Percentiles rank a stretch among this genome's conserved stretches.
phyloP scores from a whole-genome alignment of 2,113 vertebrate species.

The Diglossa brunneiventris region DNA sequence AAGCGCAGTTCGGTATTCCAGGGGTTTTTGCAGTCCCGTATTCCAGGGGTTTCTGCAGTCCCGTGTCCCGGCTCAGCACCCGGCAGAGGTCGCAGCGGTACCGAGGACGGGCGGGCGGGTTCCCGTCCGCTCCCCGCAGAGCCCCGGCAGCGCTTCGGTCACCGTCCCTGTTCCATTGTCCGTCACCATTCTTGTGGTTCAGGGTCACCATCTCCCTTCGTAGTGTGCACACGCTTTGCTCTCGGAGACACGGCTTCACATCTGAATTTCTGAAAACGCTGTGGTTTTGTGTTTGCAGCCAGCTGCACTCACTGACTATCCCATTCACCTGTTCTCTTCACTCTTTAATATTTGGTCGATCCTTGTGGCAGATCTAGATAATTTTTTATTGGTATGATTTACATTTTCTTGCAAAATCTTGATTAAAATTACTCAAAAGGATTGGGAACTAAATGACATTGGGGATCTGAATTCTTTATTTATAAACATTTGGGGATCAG shows the following conservation, averaged over 20 bases:
- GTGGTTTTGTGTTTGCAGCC: neutral
- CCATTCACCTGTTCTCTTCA: neutral
- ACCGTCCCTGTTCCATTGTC: rapidly evolving
- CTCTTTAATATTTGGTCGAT: neutral
- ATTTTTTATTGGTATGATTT: neutral
- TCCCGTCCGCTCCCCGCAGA: rapidly evolving
- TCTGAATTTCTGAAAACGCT: neutral
- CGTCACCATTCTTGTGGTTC: neutral
- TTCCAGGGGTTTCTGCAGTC: neutral
- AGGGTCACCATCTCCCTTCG: rapidly evolving
- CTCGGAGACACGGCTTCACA: neutral
- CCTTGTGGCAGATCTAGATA: neutral
- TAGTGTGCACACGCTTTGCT: neutral
- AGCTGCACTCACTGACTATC: neutral
- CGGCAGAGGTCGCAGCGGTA: conserved; percentile 28
- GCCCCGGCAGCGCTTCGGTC: rapidly evolving
- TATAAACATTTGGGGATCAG: neutral
- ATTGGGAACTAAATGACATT: neutral
- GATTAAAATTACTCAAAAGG: neutral
- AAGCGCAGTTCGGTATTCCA: rapidly evolving
- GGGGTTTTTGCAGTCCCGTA: neutral
- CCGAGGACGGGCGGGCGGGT: neutral
- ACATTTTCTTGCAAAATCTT: neutral
- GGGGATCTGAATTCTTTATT: neutral
- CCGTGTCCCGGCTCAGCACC: neutral